Percentiles rank a stretch among this genome's conserved stretches.
phyloP scores from a whole-genome alignment of 1,140 invertebrate genomes.

The Meloidogyne hapla region DNA sequence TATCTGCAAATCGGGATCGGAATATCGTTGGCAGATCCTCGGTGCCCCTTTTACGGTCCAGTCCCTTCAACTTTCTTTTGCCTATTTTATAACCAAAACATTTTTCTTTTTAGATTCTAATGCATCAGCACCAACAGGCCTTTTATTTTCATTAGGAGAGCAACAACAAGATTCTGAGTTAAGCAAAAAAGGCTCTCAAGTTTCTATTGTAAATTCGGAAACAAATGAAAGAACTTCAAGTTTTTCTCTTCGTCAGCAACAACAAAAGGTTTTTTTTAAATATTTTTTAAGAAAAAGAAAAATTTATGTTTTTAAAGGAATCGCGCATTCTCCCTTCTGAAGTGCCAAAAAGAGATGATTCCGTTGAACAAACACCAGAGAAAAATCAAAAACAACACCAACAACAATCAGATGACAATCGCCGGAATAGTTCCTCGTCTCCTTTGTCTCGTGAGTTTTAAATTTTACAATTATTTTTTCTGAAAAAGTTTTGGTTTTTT shows the following conservation, averaged over 20 bases:
- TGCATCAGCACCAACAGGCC: neutral
- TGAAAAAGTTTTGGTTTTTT: neutral
- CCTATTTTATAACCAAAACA: neutral
- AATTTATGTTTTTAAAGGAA: neutral
- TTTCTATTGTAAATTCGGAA: neutral
- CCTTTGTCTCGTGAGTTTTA: neutral
- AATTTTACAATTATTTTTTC: neutral
- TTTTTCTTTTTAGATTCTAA: neutral
- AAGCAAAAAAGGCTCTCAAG: neutral
- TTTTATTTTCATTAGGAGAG: neutral
- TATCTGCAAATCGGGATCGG: too few relatives aligned
- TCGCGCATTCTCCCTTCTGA: neutral
- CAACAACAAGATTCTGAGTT: neutral
- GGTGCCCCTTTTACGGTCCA: too few relatives aligned
- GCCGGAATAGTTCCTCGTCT: neutral
- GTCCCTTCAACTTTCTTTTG: too few relatives aligned
- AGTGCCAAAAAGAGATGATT: neutral
- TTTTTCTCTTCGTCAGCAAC: neutral
- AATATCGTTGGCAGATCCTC: too few relatives aligned
- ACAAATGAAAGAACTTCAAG: neutral
- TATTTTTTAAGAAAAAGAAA: neutral
- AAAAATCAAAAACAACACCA: neutral
- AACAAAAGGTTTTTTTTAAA: neutral
- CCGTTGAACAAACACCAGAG: neutral
- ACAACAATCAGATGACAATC: neutral